phyloP scores from a whole-genome alignment of 2,888 invertebrate genomes.

The Rhopalosiphum nymphaeae region DNA sequence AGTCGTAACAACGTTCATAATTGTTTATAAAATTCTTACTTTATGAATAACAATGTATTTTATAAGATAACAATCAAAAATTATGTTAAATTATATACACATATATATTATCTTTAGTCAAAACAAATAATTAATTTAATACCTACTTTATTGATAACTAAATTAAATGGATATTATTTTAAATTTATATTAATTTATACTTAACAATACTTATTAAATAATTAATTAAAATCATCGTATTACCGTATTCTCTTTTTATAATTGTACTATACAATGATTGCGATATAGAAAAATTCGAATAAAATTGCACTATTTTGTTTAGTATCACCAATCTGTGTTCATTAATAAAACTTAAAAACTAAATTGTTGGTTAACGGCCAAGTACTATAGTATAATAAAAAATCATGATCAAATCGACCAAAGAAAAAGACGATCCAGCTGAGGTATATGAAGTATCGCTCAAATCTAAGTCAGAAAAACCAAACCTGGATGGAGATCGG shows the following conservation, averaged over 20 bases:
- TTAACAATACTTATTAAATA: background rate
- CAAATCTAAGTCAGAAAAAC: background rate
- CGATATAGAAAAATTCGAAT: background rate
- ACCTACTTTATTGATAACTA: background rate
- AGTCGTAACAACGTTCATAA: background rate
- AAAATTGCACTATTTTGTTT: background rate
- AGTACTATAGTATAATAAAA: background rate
- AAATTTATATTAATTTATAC: background rate
- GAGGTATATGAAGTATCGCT: background rate
- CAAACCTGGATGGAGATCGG: slow-evolving; percentile 45
- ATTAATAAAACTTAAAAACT: background rate
- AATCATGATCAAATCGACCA: background rate
- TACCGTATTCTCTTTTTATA: background rate
- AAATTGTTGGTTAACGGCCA: background rate
- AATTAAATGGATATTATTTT: background rate
- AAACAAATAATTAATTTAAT: background rate
- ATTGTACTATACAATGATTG: background rate
- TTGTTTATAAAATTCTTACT: background rate
- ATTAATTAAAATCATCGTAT: background rate
- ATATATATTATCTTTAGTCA: background rate
- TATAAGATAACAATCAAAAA: background rate
- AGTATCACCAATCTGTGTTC: background rate
- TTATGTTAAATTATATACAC: background rate
- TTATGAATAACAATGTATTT: background rate
- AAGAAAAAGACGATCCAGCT: background rate